Evolutionary conservation across 1,140 invertebrate genomes (phyloP).

Genomic region (Ditylenchus dipsaci): DNA sequence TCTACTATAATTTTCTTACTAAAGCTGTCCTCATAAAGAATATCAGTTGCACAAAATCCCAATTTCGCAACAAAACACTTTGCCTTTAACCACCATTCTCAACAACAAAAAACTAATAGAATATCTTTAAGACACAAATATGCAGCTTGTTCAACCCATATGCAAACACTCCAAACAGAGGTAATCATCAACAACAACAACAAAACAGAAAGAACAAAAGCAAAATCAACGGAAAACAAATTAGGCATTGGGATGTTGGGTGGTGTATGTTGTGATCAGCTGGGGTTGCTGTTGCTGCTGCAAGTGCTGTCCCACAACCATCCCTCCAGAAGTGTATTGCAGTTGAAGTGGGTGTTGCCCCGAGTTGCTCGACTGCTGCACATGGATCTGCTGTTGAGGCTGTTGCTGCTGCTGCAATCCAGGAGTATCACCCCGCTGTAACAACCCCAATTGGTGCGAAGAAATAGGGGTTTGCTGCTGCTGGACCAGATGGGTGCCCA

Average conservation of each 20-base stretch:
- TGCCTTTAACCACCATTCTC: too few relatives aligned
- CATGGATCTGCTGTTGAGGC: conserved; percentile 4
- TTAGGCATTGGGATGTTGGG: conserved; percentile 3
- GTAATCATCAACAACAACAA: too few relatives aligned
- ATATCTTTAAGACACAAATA: too few relatives aligned
- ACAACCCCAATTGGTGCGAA: not conserved
- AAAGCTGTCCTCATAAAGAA: too few relatives aligned
- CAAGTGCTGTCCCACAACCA: not conserved
- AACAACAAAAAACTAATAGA: too few relatives aligned
- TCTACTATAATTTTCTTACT: too few relatives aligned
- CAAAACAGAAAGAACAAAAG: too few relatives aligned
- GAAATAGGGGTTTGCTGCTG: not conserved
- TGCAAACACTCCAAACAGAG: too few relatives aligned
- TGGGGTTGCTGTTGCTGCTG: conserved; percentile 3
- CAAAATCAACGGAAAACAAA: not conserved
- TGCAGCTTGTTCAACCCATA: too few relatives aligned
- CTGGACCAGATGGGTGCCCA: conserved; percentile 3
- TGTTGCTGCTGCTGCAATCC: not conserved
- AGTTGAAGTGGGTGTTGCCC: not conserved
- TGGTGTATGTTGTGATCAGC: conserved; percentile 12
- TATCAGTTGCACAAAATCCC: too few relatives aligned
- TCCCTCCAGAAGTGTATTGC: conserved; percentile 1
- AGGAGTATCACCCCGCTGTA: not conserved
- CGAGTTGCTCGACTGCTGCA: not conserved
- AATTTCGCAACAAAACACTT: too few relatives aligned